A percentile compares a stretch with the other conserved stretches of the same genome.
These are phyloP conservation scores for Agrilus cyanescens DNA, from an alignment of 2,888 invertebrate species.

Conservation along the genomic window DNA sequence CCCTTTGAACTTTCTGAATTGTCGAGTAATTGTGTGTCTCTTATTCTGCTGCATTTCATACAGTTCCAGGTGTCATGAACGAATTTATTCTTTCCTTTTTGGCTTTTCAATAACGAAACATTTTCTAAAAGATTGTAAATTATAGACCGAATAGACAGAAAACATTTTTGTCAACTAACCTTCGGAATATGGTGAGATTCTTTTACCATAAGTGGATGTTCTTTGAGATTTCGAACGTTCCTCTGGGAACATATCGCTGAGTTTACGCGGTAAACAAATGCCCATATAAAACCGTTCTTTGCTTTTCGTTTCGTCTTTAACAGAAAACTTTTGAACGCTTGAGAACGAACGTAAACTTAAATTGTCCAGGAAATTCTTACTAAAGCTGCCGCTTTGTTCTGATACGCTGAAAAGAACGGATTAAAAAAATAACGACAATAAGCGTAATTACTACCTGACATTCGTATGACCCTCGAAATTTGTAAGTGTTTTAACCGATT, in stretches of 20 bases:
- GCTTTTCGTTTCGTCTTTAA: slow-evolving; percentile 37
- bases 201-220: too few relatives aligned
- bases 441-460: background rate
- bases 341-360: slow-evolving; percentile 26
- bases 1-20: too few relatives aligned
- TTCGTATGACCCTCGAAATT: background rate
- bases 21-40: too few relatives aligned
- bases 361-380: slow-evolving; percentile 10
- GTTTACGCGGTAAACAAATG: slow-evolving; percentile 57
- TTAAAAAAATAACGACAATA: background rate
- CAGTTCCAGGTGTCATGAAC: slow-evolving; percentile 4
- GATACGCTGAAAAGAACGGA: background rate
- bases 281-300: slow-evolving; percentile 56
- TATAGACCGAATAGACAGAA: too few relatives aligned
- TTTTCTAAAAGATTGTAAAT: too few relatives aligned
- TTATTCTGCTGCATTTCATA: slow-evolving; percentile 2
- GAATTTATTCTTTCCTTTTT: slow-evolving; percentile 6
- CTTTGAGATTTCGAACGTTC: slow-evolving; percentile 16
- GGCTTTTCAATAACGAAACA: background rate
- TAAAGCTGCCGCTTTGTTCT: slow-evolving; percentile 7
- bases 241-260: slow-evolving; percentile 55
- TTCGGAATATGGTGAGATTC: too few relatives aligned
- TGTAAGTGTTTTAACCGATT: slow-evolving; percentile 6
- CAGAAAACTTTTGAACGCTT: slow-evolving; percentile 27
- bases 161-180: too few relatives aligned